phyloP scores from a whole-genome alignment of 2,797 vertebrate species.

The Emydoidea blandingii region DNA sequence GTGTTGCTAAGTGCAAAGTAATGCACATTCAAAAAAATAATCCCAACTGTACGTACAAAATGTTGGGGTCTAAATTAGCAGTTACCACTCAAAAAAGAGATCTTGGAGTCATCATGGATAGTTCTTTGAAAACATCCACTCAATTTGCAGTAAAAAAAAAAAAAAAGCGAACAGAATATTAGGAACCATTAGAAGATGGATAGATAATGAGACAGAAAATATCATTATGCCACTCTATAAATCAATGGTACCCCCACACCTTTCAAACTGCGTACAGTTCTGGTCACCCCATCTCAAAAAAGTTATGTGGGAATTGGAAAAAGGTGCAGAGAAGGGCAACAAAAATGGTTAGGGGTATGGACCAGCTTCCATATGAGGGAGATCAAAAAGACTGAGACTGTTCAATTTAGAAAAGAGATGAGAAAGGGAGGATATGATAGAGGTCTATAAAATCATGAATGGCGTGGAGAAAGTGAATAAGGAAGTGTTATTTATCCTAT shows the following conservation, averaged over 20 bases:
- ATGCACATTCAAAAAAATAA: background rate
- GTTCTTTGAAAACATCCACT: background rate
- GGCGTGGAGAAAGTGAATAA: background rate
- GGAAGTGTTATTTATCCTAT: background rate
- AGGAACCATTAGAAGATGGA: background rate
- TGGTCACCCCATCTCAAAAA: background rate
- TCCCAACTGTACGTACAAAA: background rate
- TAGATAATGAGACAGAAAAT: background rate
- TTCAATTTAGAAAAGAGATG: background rate
- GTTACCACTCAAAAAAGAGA: background rate
- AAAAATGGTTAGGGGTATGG: background rate
- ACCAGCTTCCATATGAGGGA: background rate
- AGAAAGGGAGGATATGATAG: background rate
- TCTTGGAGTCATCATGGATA: background rate
- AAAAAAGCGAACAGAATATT: background rate
- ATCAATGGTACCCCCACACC: background rate
- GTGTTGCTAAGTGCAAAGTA: background rate
- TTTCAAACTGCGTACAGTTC: background rate
- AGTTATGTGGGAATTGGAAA: background rate
- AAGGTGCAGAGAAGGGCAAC: background rate
- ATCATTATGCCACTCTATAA: background rate
- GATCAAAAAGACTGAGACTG: background rate
- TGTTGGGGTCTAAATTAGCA: background rate
- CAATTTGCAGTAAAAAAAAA: background rate
- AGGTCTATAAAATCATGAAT: background rate